Evolutionary conservation across 2,888 invertebrate species (phyloP).

Genomic region (Lysandra bellargus): DNA sequence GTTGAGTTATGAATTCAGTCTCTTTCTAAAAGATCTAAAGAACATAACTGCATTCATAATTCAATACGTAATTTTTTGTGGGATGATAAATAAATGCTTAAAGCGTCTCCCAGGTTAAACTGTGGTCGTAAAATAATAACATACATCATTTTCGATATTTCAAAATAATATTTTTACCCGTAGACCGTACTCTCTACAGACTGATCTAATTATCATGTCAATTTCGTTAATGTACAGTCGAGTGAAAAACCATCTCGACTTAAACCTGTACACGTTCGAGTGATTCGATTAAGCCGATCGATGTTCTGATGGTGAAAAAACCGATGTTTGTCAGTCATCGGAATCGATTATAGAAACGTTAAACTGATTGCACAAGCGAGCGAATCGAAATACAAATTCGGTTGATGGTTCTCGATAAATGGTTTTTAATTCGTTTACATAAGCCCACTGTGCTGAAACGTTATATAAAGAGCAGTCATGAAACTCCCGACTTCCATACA

Average conservation of each 20-base stretch:
- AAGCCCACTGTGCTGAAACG: constrained; percentile 10
- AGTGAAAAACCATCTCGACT: not conserved
- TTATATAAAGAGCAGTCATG: constrained; percentile 28
- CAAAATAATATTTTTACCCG: too few relatives aligned
- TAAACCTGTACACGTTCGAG: not conserved
- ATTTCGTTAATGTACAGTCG: not conserved
- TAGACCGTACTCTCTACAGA: not conserved
- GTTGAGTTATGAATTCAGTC: too few relatives aligned
- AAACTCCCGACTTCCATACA: constrained; percentile 17
- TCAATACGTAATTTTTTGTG: too few relatives aligned
- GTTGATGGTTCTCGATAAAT: constrained; percentile 29
- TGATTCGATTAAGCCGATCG: not conserved
- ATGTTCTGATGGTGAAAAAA: not conserved
- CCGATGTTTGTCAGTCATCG: not conserved
- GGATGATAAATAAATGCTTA: too few relatives aligned
- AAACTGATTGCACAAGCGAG: constrained; percentile 21
- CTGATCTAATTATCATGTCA: not conserved
- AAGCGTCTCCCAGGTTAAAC: too few relatives aligned
- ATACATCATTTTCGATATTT: too few relatives aligned
- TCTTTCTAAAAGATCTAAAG: too few relatives aligned
- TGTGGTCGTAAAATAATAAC: too few relatives aligned
- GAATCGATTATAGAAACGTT: constrained; percentile 20
- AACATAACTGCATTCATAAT: too few relatives aligned
- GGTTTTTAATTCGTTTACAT: constrained; percentile 31
- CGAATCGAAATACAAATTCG: constrained; percentile 30